These are phyloP conservation scores for Lithophane ornitopus DNA, from an alignment of 2,888 invertebrate genomes.

Conservation along the genomic window DNA sequence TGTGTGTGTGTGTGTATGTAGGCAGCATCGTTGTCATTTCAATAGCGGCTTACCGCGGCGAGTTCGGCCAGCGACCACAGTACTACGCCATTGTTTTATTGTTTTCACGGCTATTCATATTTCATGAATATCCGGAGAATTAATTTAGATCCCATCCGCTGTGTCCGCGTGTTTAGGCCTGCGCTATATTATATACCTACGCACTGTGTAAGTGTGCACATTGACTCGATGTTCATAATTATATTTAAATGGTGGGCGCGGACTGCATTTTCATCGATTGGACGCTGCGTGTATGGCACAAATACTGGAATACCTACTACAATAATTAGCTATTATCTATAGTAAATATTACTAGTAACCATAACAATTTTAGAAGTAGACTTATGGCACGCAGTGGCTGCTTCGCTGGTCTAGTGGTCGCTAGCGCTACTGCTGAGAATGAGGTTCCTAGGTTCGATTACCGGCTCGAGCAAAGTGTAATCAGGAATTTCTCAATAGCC, in stretches of 20 bases:
- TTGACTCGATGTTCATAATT: no score
- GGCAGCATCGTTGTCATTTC: slow-evolving; percentile 15
- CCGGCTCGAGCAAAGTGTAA: not conserved
- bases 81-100: slow-evolving; percentile 25
- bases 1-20: no score
- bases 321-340: no score
- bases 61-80: not conserved
- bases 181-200: not conserved
- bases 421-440: not conserved
- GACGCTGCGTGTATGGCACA: no score
- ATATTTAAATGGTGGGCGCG: no score
- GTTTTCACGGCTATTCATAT: slow-evolving; percentile 12
- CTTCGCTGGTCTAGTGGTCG: not conserved
- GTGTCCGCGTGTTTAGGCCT: not conserved
- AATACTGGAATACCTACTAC: no score
- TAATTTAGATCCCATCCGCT: not conserved
- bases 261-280: no score
- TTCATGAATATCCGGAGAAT: slow-evolving; percentile 15
- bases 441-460: not conserved
- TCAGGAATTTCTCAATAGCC: not conserved
- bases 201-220: no score
- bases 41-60: slow-evolving; percentile 17
- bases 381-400: no score
- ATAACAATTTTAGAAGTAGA: no score
- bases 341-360: no score